These are phyloP conservation scores for Bombus confusus DNA, from an alignment of 1,140 invertebrate species.

Conservation along the genomic window DNA sequence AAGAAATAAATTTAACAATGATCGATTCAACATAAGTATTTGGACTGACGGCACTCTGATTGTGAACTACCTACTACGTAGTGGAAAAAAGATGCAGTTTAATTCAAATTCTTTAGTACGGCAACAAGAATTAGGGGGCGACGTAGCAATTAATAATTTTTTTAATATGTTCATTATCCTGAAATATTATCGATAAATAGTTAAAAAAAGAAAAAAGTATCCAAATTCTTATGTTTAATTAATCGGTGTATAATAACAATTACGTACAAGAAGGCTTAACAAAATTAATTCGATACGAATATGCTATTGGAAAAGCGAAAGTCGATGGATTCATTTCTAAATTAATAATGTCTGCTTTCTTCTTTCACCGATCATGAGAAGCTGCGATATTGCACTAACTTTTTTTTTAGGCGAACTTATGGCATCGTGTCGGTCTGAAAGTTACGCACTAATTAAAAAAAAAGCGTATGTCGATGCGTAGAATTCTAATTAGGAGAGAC, in stretches of 20 bases:
- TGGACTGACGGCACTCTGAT: slow-evolving; percentile 43
- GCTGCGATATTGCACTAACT: slow-evolving; percentile 66
- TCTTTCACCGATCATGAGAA: slow-evolving; percentile 28
- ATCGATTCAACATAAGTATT: slow-evolving; percentile 14
- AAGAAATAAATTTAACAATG: slow-evolving; percentile 44
- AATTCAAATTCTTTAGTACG: slow-evolving; percentile 63
- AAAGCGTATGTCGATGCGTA: slow-evolving; percentile 19
- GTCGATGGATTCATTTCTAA: slow-evolving; percentile 15
- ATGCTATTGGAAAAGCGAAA: slow-evolving; percentile 9
- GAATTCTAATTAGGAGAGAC: slow-evolving; percentile 10
- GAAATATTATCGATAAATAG: slow-evolving; percentile 29
- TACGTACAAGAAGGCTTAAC: slow-evolving; percentile 34
- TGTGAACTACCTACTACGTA: slow-evolving; percentile 15
- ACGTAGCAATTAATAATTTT: not conserved
- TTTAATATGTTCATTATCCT: slow-evolving; percentile 57
- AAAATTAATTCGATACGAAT: slow-evolving; percentile 28
- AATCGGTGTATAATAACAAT: slow-evolving; percentile 23
- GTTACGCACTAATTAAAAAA: slow-evolving; percentile 52
- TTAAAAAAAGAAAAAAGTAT: slow-evolving; percentile 28
- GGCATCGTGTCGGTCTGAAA: slow-evolving; percentile 65
- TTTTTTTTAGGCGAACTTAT: slow-evolving; percentile 41
- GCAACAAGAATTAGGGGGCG: slow-evolving; percentile 53
- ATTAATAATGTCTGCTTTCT: slow-evolving; percentile 19
- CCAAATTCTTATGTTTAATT: slow-evolving; percentile 50
- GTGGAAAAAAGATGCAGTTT: slow-evolving; percentile 11